A percentile compares a stretch with the other conserved stretches of the same genome.
Evolutionary conservation across 2,797 vertebrate genomes (phyloP).

Genomic region (Nannoperca australis): DNA sequence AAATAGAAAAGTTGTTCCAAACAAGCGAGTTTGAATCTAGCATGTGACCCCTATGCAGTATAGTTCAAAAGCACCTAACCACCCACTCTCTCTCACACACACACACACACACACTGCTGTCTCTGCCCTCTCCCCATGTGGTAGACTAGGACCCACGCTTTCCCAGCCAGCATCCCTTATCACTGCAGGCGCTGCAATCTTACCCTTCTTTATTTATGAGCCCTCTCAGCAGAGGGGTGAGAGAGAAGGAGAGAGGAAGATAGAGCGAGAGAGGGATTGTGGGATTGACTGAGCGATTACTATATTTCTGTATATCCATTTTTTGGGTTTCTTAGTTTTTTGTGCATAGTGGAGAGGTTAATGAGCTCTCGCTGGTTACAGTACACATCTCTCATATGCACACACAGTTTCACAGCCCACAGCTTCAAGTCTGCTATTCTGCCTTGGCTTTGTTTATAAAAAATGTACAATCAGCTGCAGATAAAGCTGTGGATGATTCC

Average conservation of each 20-base stretch:
- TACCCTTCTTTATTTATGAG: slow-evolving; percentile 76
- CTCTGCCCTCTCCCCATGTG: slow-evolving; percentile 54
- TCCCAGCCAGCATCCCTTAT: slow-evolving; percentile 64
- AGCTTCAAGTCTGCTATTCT: slow-evolving; percentile 18
- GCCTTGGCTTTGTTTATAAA: slow-evolving; percentile 35
- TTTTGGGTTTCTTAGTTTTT: slow-evolving; percentile 29
- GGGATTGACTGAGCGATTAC: slow-evolving; percentile 48
- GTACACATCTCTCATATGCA: slow-evolving; percentile 4
- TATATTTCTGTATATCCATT: slow-evolving; percentile 37
- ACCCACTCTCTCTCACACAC: not conserved
- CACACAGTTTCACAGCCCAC: slow-evolving; percentile 4
- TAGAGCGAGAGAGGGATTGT: slow-evolving; percentile 19
- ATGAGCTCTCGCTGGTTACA: slow-evolving; percentile 45
- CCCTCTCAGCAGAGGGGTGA: slow-evolving; percentile 46
- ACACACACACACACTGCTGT: not conserved
- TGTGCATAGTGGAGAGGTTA: slow-evolving; percentile 42
- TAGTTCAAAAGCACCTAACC: not conserved
- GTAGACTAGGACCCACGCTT: slow-evolving; percentile 48
- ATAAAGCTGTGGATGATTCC: slow-evolving; percentile 15
- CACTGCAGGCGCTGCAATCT: slow-evolving; percentile 68
- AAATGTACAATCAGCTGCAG: slow-evolving; percentile 26
- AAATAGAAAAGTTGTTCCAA: not conserved
- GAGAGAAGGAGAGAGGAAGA: slow-evolving; percentile 2
- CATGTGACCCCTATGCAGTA: not conserved
- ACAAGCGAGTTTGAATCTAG: not conserved